Percentiles rank a stretch among this genome's conserved stretches.
phyloP scores from a whole-genome alignment of 2,113 vertebrate genomes.

The Hirundichthys speculiger region DNA sequence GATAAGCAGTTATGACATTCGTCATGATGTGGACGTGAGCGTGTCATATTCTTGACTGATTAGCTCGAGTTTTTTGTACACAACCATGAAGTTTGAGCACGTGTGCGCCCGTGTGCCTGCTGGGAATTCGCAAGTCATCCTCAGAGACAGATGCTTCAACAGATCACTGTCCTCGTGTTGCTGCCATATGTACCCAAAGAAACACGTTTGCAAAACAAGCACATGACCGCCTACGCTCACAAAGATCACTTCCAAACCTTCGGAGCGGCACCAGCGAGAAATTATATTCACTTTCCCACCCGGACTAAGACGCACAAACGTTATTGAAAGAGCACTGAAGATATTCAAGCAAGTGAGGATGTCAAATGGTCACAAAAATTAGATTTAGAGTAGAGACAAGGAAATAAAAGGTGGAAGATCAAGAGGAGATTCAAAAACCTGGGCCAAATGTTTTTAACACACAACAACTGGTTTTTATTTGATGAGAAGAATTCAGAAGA shows the following conservation, averaged over 20 bases:
- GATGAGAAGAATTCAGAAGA: constrained; percentile 26
- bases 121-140: constrained; percentile 36
- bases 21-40: too few relatives aligned
- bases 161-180: constrained; percentile 58
- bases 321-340: not conserved
- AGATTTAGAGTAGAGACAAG: too few relatives aligned
- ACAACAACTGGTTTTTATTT: constrained; percentile 4
- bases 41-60: too few relatives aligned
- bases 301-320: not conserved
- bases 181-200: not conserved
- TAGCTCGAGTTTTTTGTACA: too few relatives aligned
- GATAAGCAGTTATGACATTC: too few relatives aligned
- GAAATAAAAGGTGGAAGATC: too few relatives aligned
- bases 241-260: constrained; percentile 16
- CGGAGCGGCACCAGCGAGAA: not conserved
- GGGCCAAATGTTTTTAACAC: not conserved
- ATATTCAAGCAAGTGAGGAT: not conserved
- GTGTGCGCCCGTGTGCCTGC: not conserved
- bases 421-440: too few relatives aligned
- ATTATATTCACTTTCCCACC: not conserved
- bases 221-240: not conserved
- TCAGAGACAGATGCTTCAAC: constrained; percentile 54
- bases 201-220: not conserved
- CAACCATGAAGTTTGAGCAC: not conserved
- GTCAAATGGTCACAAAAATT: too few relatives aligned